These are phyloP conservation scores for Aphelinus atriplicis DNA, from an alignment of 1,140 invertebrate genomes.

Conservation along the genomic window DNA sequence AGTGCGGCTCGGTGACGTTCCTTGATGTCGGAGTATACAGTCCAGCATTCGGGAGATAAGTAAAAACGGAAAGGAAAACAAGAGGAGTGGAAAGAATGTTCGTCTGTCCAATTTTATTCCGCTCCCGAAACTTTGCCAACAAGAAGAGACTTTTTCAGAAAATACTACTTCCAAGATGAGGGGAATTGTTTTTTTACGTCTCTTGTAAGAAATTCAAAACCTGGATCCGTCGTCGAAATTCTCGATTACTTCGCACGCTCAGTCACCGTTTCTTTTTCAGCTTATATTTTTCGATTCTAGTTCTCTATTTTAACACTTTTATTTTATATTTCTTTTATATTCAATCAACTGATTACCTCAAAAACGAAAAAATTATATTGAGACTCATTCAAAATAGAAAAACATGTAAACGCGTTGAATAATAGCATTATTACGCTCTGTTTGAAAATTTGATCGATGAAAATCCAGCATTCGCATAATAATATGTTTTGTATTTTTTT, in stretches of 20 bases:
- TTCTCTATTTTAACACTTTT: no score
- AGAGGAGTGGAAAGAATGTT: not conserved
- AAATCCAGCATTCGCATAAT: no score
- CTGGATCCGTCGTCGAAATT: conserved; percentile 34
- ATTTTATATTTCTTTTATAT: no score
- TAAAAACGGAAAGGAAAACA: not conserved
- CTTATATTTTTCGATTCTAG: no score
- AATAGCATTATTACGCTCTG: no score
- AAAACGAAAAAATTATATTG: not conserved
- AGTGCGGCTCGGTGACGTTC: conserved; percentile 31
- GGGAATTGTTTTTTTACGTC: conserved; percentile 35
- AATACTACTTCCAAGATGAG: conserved; percentile 24
- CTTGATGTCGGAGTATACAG: not conserved
- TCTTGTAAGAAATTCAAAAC: conserved; percentile 34
- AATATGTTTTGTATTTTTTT: no score
- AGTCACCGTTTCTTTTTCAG: conserved; percentile 8
- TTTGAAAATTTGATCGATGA: no score
- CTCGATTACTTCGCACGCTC: conserved; percentile 17
- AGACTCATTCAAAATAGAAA: not conserved
- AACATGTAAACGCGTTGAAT: no score
- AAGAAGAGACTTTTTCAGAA: conserved; percentile 29
- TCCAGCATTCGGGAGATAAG: not conserved
- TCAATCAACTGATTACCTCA: no score
- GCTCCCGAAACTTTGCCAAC: conserved; percentile 16
- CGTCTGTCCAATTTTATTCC: conserved; percentile 1